A percentile compares a stretch with the other conserved stretches of the same genome.
These are phyloP conservation scores for Acanthochromis polyacanthus DNA, from an alignment of 2,113 vertebrate species.

Conservation along the genomic window DNA sequence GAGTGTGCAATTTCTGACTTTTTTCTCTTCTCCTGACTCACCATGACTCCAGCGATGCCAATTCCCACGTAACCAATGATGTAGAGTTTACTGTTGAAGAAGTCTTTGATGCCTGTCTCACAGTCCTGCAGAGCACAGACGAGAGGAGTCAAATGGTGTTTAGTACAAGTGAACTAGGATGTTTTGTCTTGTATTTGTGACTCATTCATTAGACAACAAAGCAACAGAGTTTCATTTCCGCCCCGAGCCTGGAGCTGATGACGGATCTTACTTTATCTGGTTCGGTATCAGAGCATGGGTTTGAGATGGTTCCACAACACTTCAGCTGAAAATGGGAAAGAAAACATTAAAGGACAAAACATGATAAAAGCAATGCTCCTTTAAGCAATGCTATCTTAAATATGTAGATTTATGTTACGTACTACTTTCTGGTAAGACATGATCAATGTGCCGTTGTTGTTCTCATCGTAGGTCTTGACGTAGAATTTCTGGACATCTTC, in stretches of 20 bases:
- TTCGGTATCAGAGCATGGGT: conserved; percentile 48
- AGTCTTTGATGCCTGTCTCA: conserved; percentile 87
- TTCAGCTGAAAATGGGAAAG: conserved; percentile 65
- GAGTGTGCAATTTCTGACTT: accelerated
- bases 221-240: neutral
- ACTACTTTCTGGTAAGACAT: conserved; percentile 76
- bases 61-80: conserved; percentile 95
- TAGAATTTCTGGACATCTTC: conserved; percentile 91
- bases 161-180: neutral
- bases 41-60: conserved; percentile 94
- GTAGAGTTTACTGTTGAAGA: conserved; percentile 90
- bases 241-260: neutral
- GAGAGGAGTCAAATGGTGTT: neutral
- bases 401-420: conserved; percentile 3
- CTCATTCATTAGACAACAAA: conserved; percentile 12
- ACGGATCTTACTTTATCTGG: conserved; percentile 57
- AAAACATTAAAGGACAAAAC: neutral
- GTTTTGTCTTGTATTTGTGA: neutral
- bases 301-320: conserved; percentile 72
- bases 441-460: conserved; percentile 80
- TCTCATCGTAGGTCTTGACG: conserved; percentile 81
- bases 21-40: conserved; percentile 77
- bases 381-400: neutral
- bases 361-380: neutral
- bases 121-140: conserved; percentile 85